Percentiles rank a stretch among this genome's conserved stretches.
These are phyloP conservation scores for Periophthalmus modestus DNA, from an alignment of 2,113 vertebrate genomes.

Conservation along the genomic window DNA sequence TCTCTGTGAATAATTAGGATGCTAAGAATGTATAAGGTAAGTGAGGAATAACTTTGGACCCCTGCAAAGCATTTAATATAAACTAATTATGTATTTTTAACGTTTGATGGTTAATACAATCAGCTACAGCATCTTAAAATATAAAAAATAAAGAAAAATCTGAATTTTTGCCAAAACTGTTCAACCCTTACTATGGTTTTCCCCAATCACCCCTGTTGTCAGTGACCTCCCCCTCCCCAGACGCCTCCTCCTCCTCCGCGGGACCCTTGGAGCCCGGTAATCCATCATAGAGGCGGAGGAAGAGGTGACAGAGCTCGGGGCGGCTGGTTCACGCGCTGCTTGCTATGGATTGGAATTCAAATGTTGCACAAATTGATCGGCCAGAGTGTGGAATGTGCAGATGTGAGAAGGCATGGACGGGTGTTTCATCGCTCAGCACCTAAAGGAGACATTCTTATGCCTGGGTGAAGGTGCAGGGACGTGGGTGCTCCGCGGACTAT, in stretches of 20 bases:
- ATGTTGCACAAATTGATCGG: conserved; percentile 68
- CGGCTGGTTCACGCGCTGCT: conserved; percentile 62
- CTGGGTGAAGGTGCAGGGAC: not conserved
- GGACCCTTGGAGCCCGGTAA: conserved; percentile 63
- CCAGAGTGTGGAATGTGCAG: conserved; percentile 48
- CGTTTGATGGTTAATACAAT: too few species aligned
- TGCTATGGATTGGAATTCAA: conserved; percentile 61
- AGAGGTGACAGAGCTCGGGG: conserved; percentile 59
- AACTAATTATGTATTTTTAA: too few species aligned
- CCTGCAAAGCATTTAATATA: too few species aligned
- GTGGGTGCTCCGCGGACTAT: too few species aligned
- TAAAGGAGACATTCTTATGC: conserved; percentile 43
- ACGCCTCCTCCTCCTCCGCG: conserved; percentile 8
- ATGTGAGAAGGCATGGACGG: conserved; percentile 11
- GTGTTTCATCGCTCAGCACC: conserved; percentile 42
- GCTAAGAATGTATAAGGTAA: too few species aligned
- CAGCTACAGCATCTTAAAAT: too few species aligned
- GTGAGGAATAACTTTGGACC: too few species aligned
- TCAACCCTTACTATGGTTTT: not conserved
- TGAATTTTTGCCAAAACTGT: too few species aligned
- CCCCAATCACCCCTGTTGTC: conserved; percentile 54
- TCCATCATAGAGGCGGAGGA: conserved; percentile 69
- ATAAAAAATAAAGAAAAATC: too few species aligned
- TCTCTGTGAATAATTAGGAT: too few species aligned
- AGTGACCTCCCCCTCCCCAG: conserved; percentile 49